Conservation (phyloP, 2,113 vertebrate species). For the Etheostoma cragini region DNA sequence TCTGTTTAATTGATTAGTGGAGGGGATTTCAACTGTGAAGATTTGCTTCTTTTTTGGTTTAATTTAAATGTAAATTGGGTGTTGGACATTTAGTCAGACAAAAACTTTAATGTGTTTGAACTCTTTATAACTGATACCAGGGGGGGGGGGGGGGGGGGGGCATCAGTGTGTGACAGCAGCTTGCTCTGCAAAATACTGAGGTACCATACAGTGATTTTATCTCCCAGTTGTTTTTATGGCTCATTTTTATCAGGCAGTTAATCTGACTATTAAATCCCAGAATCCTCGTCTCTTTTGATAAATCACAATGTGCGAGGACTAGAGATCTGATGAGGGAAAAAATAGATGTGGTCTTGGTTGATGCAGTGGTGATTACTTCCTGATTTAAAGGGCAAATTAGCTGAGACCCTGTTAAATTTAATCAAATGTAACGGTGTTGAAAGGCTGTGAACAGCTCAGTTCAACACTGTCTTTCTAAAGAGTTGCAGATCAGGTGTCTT, state of each 20-base stretch:
- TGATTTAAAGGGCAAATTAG: slow-evolving; percentile 58
- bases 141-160: too few species aligned
- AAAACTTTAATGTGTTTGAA: neutral
- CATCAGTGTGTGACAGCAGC: neutral
- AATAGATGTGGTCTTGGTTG: neutral
- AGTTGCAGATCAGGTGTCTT: slow-evolving; percentile 12
- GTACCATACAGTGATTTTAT: slow-evolving; percentile 34
- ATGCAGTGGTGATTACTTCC: slow-evolving; percentile 37
- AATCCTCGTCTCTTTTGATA: neutral
- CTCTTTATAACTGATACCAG: neutral
- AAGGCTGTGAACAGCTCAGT: slow-evolving; percentile 26
- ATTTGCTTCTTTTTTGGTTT: neutral
- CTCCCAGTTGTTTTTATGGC: slow-evolving; percentile 15
- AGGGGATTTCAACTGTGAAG: neutral
- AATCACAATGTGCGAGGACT: neutral
- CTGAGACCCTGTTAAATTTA: slow-evolving; percentile 59
- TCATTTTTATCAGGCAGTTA: slow-evolving; percentile 48
- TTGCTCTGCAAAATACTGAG: neutral
- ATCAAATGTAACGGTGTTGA: slow-evolving; percentile 52
- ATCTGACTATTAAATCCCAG: slow-evolving; percentile 36
- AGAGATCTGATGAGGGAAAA: neutral
- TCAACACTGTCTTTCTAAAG: neutral
- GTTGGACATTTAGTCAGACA: neutral
- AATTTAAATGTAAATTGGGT: neutral
- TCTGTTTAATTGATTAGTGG: neutral